Base-by-base conservation (phyloP, 2,797 vertebrate species). In the Erpetoichthys calabaricus region DNA sequence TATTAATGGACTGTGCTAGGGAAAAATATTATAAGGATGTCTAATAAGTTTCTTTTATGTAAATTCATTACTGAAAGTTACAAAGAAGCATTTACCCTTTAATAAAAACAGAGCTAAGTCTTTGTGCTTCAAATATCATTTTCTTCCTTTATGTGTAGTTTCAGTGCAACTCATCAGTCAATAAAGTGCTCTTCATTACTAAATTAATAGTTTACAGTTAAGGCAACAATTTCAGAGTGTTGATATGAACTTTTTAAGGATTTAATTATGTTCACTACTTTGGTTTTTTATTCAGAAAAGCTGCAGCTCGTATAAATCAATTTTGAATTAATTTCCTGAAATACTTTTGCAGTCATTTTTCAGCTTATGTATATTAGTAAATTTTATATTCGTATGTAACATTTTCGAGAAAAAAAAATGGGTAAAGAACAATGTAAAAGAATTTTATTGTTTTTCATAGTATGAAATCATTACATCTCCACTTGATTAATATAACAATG, bases 51-150 rank as follows among this genome's bases (percentile, higher is more conserved):
- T 81, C 81, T 65, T 57, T 67, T 75, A 63, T 56, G 67, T 71
- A 72, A 73, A 78, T 80, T 75, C 70, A 63, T 75, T 73, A 78
- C 80, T 78, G 77, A 7, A 77, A 71, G 70, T 77, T 77, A 81
- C 73, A 76, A 80, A 80, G 71, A 66, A 69, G 76, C 67, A 60
- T 55, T 67, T 67, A 80, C 78, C 73, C 72, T 80, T 74, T 79
- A 78, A 82, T 82, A 73, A 76, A 64, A 78, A 73, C 71, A 74
- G 66, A 71, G 69, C 68, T 75, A 67, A 70, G 76, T 64, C 76
- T 77, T 79, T 82, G 80, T 75, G 82, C 76, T 75, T 77, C 70
- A 73, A 77, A 78, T 79, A 77, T 81, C 73, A 25, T 25, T 80
- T 67, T 76, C 74, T 80, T 80, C 76, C 74, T 78, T 62, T 70